phyloP scores from a whole-genome alignment of 2,113 vertebrate genomes.

The Colaptes auratus region DNA sequence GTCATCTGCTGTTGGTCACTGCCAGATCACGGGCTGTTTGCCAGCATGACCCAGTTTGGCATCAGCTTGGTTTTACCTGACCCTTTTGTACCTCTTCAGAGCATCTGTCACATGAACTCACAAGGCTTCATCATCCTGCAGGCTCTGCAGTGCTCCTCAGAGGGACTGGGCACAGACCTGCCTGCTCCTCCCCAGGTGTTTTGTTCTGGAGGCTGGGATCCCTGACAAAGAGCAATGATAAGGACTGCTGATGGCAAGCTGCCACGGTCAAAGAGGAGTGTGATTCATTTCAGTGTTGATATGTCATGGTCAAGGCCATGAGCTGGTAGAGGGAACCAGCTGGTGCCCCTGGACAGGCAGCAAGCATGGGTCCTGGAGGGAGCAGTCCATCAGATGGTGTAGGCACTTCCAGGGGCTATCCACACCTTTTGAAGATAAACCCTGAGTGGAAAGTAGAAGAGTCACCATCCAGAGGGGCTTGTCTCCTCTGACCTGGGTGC shows the following conservation, averaged over 20 bases:
- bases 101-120: neutral
- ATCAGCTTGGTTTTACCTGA: neutral
- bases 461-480: neutral
- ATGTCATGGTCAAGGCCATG: neutral
- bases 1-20: neutral
- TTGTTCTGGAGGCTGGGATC: neutral
- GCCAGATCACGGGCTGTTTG: neutral
- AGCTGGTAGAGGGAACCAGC: neutral
- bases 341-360: neutral
- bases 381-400: neutral
- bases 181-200: neutral
- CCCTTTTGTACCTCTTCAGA: neutral
- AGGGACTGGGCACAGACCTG: neutral
- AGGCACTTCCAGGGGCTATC: neutral
- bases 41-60: neutral
- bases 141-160: neutral
- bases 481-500: neutral
- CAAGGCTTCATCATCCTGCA: neutral
- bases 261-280: neutral
- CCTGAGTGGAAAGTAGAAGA: neutral
- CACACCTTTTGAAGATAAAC: neutral
- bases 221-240: neutral
- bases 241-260: neutral
- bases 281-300: neutral
- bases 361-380: neutral